Base-by-base conservation (phyloP, 2,797 vertebrate species). In the Poecilia wingei region DNA sequence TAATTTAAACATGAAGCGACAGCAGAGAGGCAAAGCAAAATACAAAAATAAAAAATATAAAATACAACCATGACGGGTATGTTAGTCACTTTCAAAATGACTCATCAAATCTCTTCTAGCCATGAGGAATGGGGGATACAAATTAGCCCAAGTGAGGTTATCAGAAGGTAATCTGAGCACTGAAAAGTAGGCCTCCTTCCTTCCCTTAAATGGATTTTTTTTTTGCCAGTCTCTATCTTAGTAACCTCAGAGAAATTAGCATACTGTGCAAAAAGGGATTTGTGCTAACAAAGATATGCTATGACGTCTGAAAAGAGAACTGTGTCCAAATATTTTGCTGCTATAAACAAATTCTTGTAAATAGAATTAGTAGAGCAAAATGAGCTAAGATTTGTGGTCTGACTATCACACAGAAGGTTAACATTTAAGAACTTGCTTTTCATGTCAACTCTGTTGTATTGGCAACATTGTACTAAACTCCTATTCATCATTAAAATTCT, bases 41-140 rank as follows among this genome's bases (percentile, higher is more conserved):
- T 31, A 47, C 45, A 46, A 75, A 22, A 64, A 64, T 31, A 43
- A 43, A 64, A 43, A 43, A 64, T 22, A 59, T 16, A 69, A 80
- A 86, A 87, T 57, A 72, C 80, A 79, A 49, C 72, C 79, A 80
- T 81, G 84, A 87, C 72, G 66, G 73, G 51, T 74, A 82, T 20
- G 59, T 90, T 86, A 91, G 88, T 93, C 86, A 91, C 77, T 82
- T 85, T 84, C 14, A 82, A 80, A 86, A 80, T 87, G 86, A 89
- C 82, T 89, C 84, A 89, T 79, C 55, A 80, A 81, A 91, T 74
- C 70, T 79, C 84, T 77, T 75, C 74, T 36, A 75, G 86, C 78
- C 28, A 77, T 76, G 76, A 83, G 71, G 49, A 16, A 86, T 36
- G 84, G 74, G 43, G 61, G 78, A 83, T 77, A 82, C 68, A 76